Conservation (phyloP, 2,113 vertebrate genomes). For the Myanophis thanlyinensis region DNA sequence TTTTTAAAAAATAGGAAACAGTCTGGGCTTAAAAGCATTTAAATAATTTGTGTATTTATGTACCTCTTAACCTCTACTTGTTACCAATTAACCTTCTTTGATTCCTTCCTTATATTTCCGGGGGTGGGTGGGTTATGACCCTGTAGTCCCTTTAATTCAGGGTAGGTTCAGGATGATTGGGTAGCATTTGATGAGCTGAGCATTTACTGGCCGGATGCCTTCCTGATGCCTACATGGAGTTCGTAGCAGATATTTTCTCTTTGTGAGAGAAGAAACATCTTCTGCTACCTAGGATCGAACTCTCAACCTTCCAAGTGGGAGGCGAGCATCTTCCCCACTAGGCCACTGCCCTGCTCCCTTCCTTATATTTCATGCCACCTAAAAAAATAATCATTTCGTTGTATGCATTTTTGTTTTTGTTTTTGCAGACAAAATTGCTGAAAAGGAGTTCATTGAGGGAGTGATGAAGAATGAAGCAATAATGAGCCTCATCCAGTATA, state of each 20-base stretch:
- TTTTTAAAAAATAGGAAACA: background rate
- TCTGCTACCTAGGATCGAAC: background rate
- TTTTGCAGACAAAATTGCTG: slow-evolving; percentile 74
- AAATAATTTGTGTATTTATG: background rate
- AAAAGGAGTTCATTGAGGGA: slow-evolving; percentile 81
- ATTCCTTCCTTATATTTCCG: background rate
- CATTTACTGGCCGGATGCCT: background rate
- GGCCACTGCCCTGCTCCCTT: background rate
- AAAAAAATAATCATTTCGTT: background rate
- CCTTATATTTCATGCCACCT: background rate
- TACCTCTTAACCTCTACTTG: background rate
- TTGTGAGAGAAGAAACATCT: background rate
- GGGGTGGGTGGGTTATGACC: background rate
- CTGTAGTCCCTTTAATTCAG: background rate
- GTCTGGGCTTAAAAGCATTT: background rate
- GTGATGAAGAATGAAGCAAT: slow-evolving; percentile 79
- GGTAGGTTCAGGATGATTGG: background rate
- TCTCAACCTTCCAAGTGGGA: background rate
- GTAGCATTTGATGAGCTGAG: background rate
- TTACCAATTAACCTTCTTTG: background rate
- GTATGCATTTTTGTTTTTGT: background rate
- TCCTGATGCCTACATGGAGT: background rate
- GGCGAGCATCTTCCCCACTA: background rate
- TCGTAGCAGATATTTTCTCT: background rate
- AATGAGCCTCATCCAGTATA: slow-evolving; percentile 80